Evolutionary conservation across 2,888 invertebrate genomes (phyloP).

Genomic region (Subacronicta megacephala): DNA sequence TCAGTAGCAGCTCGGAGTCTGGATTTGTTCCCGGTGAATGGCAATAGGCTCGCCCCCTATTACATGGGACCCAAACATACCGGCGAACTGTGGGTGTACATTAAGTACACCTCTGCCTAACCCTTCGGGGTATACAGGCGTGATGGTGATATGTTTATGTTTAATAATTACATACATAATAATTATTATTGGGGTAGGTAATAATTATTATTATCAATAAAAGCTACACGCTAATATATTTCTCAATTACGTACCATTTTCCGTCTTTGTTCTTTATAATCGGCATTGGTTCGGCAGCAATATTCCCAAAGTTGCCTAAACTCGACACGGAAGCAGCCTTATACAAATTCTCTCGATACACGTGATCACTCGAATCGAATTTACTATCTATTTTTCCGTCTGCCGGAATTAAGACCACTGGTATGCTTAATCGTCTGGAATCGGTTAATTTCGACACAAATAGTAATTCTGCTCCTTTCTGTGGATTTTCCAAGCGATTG

Average conservation of each 20-base stretch:
- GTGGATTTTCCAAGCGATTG: conserved; percentile 63
- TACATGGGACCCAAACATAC: no score
- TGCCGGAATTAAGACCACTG: conserved; percentile 79
- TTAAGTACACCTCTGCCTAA: no score
- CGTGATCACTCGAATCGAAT: conserved; percentile 84
- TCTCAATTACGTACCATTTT: conserved; percentile 77
- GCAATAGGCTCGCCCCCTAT: no score
- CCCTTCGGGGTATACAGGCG: no score
- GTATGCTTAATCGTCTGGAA: conserved; percentile 81
- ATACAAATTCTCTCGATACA: conserved; percentile 83
- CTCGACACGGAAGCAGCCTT: conserved; percentile 85
- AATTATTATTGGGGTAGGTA: no score
- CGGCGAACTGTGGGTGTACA: no score
- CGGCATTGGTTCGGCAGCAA: conserved; percentile 83
- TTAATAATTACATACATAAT: no score
- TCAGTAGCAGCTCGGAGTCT: no score
- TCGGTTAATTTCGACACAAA: conserved; percentile 78
- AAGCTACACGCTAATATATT: not conserved
- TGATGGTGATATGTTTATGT: no score
- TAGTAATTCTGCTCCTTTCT: conserved; percentile 74
- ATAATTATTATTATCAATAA: no score
- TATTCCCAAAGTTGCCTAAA: conserved; percentile 82
- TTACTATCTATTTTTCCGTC: conserved; percentile 71
- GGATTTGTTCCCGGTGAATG: no score
- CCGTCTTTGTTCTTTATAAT: conserved; percentile 86